phyloP scores from a whole-genome alignment of 1,140 invertebrate species.

The Lasioglossum baleicum region DNA sequence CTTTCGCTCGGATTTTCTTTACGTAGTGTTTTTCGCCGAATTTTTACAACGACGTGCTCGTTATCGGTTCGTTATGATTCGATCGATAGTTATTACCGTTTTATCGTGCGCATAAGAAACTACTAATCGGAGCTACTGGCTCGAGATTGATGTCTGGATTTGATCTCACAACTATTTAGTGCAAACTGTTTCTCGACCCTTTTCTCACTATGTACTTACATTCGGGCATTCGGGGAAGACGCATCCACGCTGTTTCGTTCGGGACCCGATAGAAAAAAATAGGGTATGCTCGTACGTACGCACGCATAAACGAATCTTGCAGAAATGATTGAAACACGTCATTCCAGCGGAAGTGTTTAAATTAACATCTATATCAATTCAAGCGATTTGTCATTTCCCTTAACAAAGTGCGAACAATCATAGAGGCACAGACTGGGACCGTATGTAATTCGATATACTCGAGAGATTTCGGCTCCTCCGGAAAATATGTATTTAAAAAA shows the following conservation, averaged over 20 bases:
- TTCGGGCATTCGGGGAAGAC: not conserved
- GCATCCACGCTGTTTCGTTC: not conserved
- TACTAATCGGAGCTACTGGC: not conserved
- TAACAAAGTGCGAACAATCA: too few relatives aligned
- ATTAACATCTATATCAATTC: not conserved
- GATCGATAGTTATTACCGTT: not conserved
- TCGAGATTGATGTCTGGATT: not conserved
- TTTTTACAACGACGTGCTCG: not conserved
- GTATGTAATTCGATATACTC: not conserved
- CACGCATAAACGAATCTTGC: not conserved
- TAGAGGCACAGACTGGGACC: not conserved
- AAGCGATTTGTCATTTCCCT: not conserved
- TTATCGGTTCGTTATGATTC: not conserved
- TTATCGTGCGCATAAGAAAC: not conserved
- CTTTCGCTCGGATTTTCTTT: not conserved
- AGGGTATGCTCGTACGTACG: constrained; percentile 6
- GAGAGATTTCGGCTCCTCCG: not conserved
- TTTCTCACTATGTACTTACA: too few relatives aligned
- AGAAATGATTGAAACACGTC: constrained; percentile 13
- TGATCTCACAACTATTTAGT: not conserved
- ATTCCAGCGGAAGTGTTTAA: not conserved
- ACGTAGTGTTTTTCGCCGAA: not conserved
- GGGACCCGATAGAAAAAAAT: not conserved
- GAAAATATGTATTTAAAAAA: too few relatives aligned
- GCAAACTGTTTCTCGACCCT: not conserved